Evolutionary conservation across 1,140 invertebrate genomes (phyloP).

Genomic region (Papilio machaon): DNA sequence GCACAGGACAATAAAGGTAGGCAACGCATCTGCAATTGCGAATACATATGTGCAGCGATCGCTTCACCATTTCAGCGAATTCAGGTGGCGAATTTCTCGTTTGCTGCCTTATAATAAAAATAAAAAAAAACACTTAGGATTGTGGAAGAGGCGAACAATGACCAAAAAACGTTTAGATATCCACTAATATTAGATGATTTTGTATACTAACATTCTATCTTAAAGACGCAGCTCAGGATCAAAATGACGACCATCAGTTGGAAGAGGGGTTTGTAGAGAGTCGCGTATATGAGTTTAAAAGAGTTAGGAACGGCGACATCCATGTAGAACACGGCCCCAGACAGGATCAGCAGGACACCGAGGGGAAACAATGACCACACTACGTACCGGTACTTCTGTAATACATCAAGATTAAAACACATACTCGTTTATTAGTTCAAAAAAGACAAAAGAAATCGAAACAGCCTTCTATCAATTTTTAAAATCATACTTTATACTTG

Average conservation of each 20-base stretch:
- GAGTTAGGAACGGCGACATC: slow-evolving; percentile 45
- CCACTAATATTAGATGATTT: not conserved
- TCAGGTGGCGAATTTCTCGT: too few species aligned
- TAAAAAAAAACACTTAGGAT: too few species aligned
- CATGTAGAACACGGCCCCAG: slow-evolving; percentile 62
- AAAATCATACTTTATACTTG: slow-evolving; percentile 58
- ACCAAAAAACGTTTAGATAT: not conserved
- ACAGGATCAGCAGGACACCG: slow-evolving; percentile 60
- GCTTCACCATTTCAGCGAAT: too few species aligned
- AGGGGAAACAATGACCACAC: slow-evolving; percentile 61
- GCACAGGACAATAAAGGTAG: too few species aligned
- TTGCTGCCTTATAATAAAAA: too few species aligned
- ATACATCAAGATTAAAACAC: slow-evolving; percentile 37
- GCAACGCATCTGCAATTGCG: too few species aligned
- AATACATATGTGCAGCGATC: too few species aligned
- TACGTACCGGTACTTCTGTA: slow-evolving; percentile 63
- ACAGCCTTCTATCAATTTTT: not conserved
- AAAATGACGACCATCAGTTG: slow-evolving; percentile 53
- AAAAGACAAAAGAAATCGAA: not conserved
- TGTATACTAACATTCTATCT: slow-evolving; percentile 61
- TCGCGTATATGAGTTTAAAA: slow-evolving; percentile 59
- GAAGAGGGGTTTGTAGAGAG: slow-evolving; percentile 65
- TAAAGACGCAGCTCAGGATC: slow-evolving; percentile 61
- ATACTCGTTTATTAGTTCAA: not conserved
- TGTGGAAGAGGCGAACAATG: too few species aligned